phyloP scores from a whole-genome alignment of 2,113 vertebrate genomes.

The Polypterus bichir region DNA sequence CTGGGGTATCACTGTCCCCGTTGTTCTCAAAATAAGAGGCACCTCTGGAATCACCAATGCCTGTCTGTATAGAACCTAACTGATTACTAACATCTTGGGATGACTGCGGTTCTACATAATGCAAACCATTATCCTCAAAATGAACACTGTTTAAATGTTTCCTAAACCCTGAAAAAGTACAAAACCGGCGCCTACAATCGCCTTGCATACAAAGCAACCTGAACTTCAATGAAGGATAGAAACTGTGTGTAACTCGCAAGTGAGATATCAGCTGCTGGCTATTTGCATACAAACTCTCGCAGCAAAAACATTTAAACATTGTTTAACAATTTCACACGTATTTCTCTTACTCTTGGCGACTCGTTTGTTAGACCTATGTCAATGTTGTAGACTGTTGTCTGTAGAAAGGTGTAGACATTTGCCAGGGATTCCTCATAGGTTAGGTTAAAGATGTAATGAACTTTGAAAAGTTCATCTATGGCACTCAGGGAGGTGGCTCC shows the following conservation, averaged over 20 bases:
- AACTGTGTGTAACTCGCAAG: constrained; percentile 11
- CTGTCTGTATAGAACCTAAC: no score
- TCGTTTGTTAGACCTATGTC: constrained; percentile 16
- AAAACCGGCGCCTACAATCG: constrained; percentile 10
- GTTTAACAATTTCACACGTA: constrained; percentile 17
- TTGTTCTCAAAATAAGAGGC: no score
- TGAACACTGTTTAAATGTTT: constrained; percentile 15
- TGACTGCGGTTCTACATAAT: no score
- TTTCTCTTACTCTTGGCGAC: constrained; percentile 17
- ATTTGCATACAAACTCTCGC: no score
- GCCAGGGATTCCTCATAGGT: constrained; percentile 8
- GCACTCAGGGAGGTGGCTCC: constrained; percentile 16
- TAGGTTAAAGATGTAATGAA: constrained; percentile 14
- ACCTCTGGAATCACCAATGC: no score
- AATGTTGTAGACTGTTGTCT: constrained; percentile 1
- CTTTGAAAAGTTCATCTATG: constrained; percentile 22
- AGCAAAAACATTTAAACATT: not conserved
- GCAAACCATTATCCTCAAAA: not conserved
- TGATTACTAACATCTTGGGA: no score
- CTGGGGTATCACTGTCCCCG: no score
- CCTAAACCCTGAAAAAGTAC: constrained; percentile 10
- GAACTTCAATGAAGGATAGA: constrained; percentile 17
- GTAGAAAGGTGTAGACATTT: constrained; percentile 13
- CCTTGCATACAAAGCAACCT: constrained; percentile 10
- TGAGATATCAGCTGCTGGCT: no score